These are phyloP conservation scores for Sarcophaga bullata DNA, from an alignment of 1,140 invertebrate genomes.

Conservation along the genomic window DNA sequence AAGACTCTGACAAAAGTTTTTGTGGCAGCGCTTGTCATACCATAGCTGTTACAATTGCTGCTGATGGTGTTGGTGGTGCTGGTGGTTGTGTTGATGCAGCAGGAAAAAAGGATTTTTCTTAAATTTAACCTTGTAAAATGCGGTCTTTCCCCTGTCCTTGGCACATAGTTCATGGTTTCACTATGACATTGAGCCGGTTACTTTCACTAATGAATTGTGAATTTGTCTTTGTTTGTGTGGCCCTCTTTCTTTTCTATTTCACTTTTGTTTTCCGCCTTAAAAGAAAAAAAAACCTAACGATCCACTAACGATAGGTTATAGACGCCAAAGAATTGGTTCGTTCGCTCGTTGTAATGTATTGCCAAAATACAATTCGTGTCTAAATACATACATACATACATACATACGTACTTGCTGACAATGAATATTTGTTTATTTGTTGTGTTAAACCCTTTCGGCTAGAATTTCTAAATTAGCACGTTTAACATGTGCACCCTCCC, in stretches of 20 bases:
- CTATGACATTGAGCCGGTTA: conserved; percentile 2
- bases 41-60: background rate
- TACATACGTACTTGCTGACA: no score
- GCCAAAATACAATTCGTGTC: background rate
- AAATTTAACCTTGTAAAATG: background rate
- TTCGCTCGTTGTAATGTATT: background rate
- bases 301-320: background rate
- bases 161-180: no score
- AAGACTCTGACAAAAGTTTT: conserved; percentile 8
- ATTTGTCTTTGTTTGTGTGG: background rate
- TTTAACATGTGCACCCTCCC: background rate
- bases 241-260: background rate
- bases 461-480: conserved; percentile 61
- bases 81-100: no score
- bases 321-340: background rate
- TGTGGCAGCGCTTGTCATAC: background rate
- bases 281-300: background rate
- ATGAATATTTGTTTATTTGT: background rate
- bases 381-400: no score
- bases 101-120: background rate
- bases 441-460: conserved; percentile 51
- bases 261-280: background rate
- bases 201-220: conserved; percentile 36
- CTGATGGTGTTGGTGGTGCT: background rate
- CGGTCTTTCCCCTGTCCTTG: background rate